These are phyloP conservation scores for Leptocoma aspasia DNA, from an alignment of 2,113 vertebrate species.

Conservation along the genomic window DNA sequence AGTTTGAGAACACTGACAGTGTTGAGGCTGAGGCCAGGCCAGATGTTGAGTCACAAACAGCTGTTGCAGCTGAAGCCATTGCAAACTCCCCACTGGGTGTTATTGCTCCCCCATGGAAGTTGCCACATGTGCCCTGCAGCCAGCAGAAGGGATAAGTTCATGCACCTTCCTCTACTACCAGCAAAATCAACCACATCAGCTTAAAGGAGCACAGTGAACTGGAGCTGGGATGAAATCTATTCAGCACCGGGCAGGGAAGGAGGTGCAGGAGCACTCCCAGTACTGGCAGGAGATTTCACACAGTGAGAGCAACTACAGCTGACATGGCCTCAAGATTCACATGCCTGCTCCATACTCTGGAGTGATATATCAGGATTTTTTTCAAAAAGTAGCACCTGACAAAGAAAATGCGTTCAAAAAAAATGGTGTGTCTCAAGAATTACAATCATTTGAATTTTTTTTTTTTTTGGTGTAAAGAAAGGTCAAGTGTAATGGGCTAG, in stretches of 20 bases:
- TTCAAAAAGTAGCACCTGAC: not conserved
- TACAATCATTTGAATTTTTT: not conserved
- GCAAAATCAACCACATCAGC: not conserved
- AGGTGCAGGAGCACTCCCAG: not conserved
- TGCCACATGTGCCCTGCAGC: not conserved
- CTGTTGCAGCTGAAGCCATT: not conserved
- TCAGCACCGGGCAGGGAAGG: not conserved
- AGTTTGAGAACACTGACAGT: not conserved
- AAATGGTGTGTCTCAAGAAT: not conserved
- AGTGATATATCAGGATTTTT: fast-evolving
- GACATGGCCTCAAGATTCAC: fast-evolving
- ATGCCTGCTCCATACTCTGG: not conserved
- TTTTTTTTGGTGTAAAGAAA: not conserved
- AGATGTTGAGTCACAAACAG: constrained; percentile 6
- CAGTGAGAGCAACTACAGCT: not conserved
- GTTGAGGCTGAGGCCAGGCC: not conserved
- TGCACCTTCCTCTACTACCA: not conserved
- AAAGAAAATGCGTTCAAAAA: not conserved
- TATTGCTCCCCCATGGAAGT: not conserved
- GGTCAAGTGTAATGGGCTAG: not conserved
- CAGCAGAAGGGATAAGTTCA: not conserved
- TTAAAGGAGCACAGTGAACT: not conserved
- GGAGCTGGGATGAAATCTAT: not conserved
- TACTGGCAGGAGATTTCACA: not conserved
- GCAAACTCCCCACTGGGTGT: not conserved